Conservation (phyloP, 1,140 invertebrate species). For the Argopecten irradians region DNA sequence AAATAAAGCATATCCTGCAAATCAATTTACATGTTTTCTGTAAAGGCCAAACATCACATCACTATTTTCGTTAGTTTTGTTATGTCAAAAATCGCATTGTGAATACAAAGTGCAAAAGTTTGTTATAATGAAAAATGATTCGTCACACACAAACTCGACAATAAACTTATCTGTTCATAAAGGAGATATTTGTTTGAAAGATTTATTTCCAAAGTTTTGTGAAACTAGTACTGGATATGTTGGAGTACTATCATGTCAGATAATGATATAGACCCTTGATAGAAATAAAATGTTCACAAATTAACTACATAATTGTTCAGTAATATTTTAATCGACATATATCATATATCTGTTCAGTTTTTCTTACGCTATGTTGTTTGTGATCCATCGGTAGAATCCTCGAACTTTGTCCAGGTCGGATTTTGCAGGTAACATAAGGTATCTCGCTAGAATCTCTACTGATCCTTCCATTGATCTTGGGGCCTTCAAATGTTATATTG, state of each 20-base stretch:
- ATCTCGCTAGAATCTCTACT: slow-evolving; percentile 32
- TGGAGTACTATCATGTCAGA: background rate
- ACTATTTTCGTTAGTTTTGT: background rate
- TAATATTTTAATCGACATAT: too few species aligned
- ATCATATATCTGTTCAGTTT: too few species aligned
- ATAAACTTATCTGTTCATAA: background rate
- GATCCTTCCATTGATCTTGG: slow-evolving; percentile 32
- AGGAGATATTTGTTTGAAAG: background rate
- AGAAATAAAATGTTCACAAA: too few species aligned
- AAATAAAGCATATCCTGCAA: too few species aligned
- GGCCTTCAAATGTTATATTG: slow-evolving; percentile 10
- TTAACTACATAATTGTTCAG: too few species aligned
- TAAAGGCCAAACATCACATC: too few species aligned
- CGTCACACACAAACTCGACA: too few species aligned
- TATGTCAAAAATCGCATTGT: background rate
- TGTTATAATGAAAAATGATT: background rate
- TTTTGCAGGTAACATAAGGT: slow-evolving; percentile 27
- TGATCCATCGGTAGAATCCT: slow-evolving; percentile 46
- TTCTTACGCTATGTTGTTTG: slow-evolving; percentile 45
- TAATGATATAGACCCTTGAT: background rate
- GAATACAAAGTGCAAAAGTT: background rate
- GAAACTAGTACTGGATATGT: too few species aligned
- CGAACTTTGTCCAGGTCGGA: slow-evolving; percentile 34
- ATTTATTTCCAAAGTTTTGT: too few species aligned
- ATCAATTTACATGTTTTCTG: too few species aligned